These are phyloP conservation scores for Brachystomella parvula DNA, from an alignment of 1,140 invertebrate genomes.

Conservation along the genomic window DNA sequence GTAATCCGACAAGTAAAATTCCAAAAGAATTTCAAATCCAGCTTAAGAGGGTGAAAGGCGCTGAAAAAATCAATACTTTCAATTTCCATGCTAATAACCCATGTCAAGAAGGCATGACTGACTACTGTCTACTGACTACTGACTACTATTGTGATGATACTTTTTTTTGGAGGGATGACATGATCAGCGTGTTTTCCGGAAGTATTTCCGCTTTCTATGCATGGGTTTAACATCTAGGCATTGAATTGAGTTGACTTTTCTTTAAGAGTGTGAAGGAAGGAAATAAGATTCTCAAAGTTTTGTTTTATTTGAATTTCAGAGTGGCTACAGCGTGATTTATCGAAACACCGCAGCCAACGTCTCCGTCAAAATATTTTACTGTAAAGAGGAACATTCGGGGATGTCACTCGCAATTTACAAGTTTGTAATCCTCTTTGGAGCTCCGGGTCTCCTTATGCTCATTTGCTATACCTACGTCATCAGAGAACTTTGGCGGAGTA, in stretches of 20 bases:
- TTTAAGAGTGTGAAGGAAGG: too few species aligned
- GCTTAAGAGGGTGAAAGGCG: too few species aligned
- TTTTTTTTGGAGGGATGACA: too few species aligned
- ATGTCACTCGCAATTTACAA: conserved; percentile 47
- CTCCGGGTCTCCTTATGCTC: conserved; percentile 48
- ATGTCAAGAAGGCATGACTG: too few species aligned
- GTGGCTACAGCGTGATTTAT: conserved; percentile 41
- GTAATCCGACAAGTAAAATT: too few species aligned
- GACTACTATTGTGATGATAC: neutral
- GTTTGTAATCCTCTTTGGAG: conserved; percentile 46
- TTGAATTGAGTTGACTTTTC: too few species aligned
- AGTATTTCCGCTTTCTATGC: too few species aligned
- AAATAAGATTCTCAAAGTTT: neutral
- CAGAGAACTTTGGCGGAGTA: conserved; percentile 50
- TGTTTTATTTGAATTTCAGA: conserved; percentile 38
- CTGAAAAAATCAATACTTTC: too few species aligned
- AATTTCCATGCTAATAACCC: too few species aligned
- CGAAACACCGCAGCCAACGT: conserved; percentile 43
- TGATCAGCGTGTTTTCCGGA: too few species aligned
- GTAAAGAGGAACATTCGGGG: conserved; percentile 41
- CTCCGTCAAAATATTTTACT: conserved; percentile 42
- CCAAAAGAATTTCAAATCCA: too few species aligned
- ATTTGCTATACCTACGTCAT: conserved; percentile 52
- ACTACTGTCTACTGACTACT: neutral
- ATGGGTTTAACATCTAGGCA: too few species aligned